Evolutionary conservation across 2,113 vertebrate genomes (phyloP), one percentile per base, ranked within the genome.

Genomic region (Manacus vitellinus): DNA sequence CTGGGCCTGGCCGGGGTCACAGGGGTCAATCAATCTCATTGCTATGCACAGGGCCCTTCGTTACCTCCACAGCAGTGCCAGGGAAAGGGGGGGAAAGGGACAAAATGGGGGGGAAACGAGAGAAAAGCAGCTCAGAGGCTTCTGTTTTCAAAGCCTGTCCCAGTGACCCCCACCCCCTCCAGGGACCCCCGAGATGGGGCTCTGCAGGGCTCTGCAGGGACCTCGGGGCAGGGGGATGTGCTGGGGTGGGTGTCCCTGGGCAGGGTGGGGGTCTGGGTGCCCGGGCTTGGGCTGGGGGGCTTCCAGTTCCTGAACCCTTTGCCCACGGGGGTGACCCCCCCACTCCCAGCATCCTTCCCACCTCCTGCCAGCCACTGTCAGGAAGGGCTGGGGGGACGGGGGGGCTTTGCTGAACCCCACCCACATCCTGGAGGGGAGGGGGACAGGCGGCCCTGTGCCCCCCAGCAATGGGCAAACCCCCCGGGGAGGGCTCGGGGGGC

Each of bases 1-100:
- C 96, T 79, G 94, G 95, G 92, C 91, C 96, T 84, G 95, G 73
- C 92, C 12, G 4, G 83, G 97, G 97, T 97, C 97, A 94, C 28
- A 1, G 23, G 91, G 97, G 97, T 98, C 97, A 97, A 98, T 97
- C 96, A 96, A 97, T 98, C 96, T 97, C 93, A 98, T 98, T 97
- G 90, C 96, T 97, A 98, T 98, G 96, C 97, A 91, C 93, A 97
- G 95, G 70, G 84, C 89, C 79, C 94, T 92, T 58, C 75, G 4
- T 66, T 56, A 56, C 65, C 35, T 35, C 91, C 80, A 18, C 1
- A 58, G 62, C 37, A 92, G 92, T 77, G 70, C 74, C 86, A 46
- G 46, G 77, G 12, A 15, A 35, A 33, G 21, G 51, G 43, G 10
- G 14, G 3, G 1, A 56, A 13, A 13, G 30, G 49, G 27, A 72